These are phyloP conservation scores for Clarias pachynema DNA, from an alignment of 2,797 vertebrate species.

Conservation along the genomic window DNA sequence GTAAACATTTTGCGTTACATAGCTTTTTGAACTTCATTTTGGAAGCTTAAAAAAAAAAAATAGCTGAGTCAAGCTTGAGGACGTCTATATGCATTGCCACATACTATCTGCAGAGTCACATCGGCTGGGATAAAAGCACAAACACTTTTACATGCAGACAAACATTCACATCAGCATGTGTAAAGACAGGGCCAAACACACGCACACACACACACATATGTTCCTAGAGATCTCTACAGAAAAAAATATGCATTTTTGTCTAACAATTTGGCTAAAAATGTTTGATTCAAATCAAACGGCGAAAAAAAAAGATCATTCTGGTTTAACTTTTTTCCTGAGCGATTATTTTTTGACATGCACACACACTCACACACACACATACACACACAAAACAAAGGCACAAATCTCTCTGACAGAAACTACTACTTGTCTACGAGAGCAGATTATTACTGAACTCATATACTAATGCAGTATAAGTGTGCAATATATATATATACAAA, in stretches of 20 bases:
- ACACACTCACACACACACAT: conserved; percentile 29
- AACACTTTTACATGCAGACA: conserved; percentile 52
- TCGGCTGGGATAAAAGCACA: conserved; percentile 48
- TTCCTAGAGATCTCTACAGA: conserved; percentile 57
- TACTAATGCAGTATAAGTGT: conserved; percentile 66
- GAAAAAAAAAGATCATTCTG: conserved; percentile 26
- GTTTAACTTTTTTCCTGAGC: conserved; percentile 52
- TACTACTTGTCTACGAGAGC: conserved; percentile 35
- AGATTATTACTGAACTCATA: conserved; percentile 65
- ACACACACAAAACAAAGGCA: conserved; percentile 28
- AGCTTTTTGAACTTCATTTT: conserved; percentile 76
- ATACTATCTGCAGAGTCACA: conserved; percentile 42
- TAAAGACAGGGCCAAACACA: conserved; percentile 54
- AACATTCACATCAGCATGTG: conserved; percentile 1
- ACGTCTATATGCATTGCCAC: conserved; percentile 37
- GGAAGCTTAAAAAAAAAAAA: conserved; percentile 59
- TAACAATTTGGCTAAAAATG: conserved; percentile 43
- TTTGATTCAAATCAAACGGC: conserved; percentile 28
- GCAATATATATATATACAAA: conserved; percentile 71
- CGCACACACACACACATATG: conserved; percentile 60
- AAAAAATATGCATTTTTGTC: conserved; percentile 55
- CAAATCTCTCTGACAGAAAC: conserved; percentile 34
- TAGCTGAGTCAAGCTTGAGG: conserved; percentile 60
- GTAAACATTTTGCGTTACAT: conserved; percentile 75
- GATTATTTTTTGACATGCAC: conserved; percentile 20